phyloP scores from a whole-genome alignment of 2,113 vertebrate genomes.

The Taxidea taxus region DNA sequence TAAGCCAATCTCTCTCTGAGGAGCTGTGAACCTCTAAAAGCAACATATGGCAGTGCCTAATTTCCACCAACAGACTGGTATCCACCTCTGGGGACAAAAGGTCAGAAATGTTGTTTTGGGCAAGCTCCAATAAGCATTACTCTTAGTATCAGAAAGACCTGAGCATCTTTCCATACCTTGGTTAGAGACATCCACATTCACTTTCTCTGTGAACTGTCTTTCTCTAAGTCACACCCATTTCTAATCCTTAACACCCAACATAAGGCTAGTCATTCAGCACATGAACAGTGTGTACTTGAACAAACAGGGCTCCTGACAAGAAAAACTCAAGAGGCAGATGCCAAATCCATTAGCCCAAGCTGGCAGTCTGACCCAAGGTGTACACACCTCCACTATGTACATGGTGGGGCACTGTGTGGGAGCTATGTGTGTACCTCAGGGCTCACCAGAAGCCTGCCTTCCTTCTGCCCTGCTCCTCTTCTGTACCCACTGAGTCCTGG shows the following conservation, averaged over 20 bases:
- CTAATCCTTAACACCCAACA: neutral
- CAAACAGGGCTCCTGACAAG: neutral
- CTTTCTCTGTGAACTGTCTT: neutral
- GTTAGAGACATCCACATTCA: neutral
- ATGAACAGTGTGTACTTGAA: neutral
- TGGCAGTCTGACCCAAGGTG: neutral
- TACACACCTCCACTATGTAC: no score
- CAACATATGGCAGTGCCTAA: neutral
- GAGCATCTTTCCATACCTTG: neutral
- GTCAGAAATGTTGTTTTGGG: neutral
- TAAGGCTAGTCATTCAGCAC: neutral
- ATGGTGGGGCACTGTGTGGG: rapidly evolving
- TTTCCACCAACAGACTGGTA: neutral
- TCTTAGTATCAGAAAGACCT: neutral
- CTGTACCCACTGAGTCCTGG: neutral
- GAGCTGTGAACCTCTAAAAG: neutral
- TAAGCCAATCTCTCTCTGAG: neutral
- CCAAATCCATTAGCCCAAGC: neutral
- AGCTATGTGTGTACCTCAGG: rapidly evolving
- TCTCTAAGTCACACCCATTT: neutral
- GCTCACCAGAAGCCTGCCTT: neutral
- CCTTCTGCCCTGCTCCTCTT: neutral
- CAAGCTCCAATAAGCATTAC: neutral
- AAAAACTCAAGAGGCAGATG: neutral
- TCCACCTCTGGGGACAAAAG: neutral